phyloP scores from a whole-genome alignment of 2,888 invertebrate genomes.

The Synergus itoensis region DNA sequence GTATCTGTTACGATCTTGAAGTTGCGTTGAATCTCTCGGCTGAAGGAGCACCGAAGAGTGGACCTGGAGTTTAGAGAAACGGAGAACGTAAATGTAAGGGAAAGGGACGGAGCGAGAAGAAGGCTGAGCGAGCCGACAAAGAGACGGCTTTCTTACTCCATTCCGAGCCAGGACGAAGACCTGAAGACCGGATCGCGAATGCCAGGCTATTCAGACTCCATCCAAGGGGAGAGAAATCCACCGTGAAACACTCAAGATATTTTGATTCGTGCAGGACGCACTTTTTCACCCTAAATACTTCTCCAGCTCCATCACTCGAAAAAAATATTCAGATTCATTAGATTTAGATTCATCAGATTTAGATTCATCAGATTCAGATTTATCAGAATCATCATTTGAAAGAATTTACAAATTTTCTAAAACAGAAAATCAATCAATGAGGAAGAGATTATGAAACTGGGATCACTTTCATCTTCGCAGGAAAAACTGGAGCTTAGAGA shows the following conservation, averaged over 20 bases:
- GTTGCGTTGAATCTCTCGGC: slow-evolving; percentile 56
- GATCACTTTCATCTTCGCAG: slow-evolving; percentile 5
- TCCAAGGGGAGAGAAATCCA: slow-evolving; percentile 45
- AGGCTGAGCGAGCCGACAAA: slow-evolving; percentile 64
- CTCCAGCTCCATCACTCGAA: neutral
- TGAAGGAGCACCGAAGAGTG: slow-evolving; percentile 48
- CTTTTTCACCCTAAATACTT: slow-evolving; percentile 21
- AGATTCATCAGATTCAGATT: too few species aligned
- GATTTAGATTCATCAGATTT: too few species aligned
- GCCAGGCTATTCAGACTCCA: slow-evolving; percentile 53
- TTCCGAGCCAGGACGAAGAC: slow-evolving; percentile 58
- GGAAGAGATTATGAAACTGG: neutral
- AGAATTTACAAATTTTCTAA: neutral
- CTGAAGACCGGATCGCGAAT: slow-evolving; percentile 57
- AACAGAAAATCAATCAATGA: neutral
- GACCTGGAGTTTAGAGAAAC: slow-evolving; percentile 36
- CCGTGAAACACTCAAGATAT: slow-evolving; percentile 49
- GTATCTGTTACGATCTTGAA: slow-evolving; percentile 58
- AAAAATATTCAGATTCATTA: neutral
- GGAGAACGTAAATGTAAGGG: slow-evolving; percentile 31
- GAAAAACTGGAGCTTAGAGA: slow-evolving; percentile 7
- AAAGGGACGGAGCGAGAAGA: slow-evolving; percentile 49
- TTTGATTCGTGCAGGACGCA: slow-evolving; percentile 48
- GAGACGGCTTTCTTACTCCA: slow-evolving; percentile 66
- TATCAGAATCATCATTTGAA: neutral